Percentiles rank a stretch among this genome's conserved stretches.
Conservation (phyloP, 2,888 invertebrate genomes). For the Orchestes rusci region DNA sequence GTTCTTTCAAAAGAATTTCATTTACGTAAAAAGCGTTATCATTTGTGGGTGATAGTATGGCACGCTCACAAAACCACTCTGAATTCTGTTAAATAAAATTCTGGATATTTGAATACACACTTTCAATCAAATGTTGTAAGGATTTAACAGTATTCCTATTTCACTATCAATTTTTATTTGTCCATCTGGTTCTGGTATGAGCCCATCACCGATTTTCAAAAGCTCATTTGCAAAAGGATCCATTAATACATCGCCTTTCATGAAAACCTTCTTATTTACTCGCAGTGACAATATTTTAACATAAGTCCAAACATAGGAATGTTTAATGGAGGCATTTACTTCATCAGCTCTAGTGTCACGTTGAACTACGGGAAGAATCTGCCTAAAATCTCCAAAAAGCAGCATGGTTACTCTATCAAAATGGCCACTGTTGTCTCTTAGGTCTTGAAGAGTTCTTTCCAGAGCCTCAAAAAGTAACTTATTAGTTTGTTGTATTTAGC, state of each 20-base stretch:
- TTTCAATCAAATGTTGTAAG: not conserved
- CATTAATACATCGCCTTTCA: not conserved
- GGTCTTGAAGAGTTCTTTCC: conserved; percentile 5
- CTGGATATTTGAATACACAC: not conserved
- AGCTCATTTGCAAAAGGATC: not conserved
- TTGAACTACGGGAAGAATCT: conserved; percentile 27
- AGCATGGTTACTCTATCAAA: conserved; percentile 7
- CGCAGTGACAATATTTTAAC: conserved; percentile 1
- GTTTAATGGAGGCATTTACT: conserved; percentile 32
- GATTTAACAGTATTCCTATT: not conserved
- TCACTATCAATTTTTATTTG: not conserved
- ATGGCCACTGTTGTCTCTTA: not conserved
- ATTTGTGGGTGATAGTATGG: conserved; percentile 4
- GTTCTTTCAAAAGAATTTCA: not conserved
- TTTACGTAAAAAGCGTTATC: not conserved
- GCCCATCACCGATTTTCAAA: not conserved
- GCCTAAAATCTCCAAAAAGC: conserved; percentile 11
- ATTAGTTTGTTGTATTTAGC: too few relatives aligned
- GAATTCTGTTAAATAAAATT: not conserved
- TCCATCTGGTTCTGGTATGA: not conserved
- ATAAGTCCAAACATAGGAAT: conserved; percentile 3
- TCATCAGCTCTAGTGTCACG: conserved; percentile 34
- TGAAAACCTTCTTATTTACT: not conserved
- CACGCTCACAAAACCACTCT: not conserved
- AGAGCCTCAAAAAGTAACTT: conserved; percentile 11